Evolutionary conservation across 2,113 vertebrate species (phyloP).

Genomic region (Crotophaga sulcirostris): DNA sequence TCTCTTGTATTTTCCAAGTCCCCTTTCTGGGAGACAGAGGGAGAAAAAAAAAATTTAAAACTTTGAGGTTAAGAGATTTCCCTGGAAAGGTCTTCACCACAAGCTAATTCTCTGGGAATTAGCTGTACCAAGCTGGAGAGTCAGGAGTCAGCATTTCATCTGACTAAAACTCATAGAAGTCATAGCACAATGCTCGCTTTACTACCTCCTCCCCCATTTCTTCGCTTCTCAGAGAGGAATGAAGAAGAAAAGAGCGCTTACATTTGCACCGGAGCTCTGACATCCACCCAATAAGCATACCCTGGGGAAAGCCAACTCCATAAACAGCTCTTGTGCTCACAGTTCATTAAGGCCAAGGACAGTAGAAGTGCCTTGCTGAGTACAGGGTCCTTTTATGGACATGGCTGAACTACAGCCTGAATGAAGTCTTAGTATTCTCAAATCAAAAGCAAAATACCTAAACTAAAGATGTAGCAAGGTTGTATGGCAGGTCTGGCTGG

Average conservation of each 20-base stretch:
- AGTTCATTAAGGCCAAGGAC: background rate
- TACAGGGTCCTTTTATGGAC: background rate
- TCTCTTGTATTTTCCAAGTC: background rate
- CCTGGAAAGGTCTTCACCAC: background rate
- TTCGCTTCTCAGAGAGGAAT: background rate
- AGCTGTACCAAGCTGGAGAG: background rate
- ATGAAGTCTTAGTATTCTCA: background rate
- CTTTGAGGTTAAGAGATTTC: background rate
- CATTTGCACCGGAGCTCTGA: background rate
- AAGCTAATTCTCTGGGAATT: background rate
- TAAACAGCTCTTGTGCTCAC: background rate
- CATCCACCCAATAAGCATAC: background rate
- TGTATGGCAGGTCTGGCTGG: background rate
- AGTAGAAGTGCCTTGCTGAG: background rate
- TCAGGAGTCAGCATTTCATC: background rate
- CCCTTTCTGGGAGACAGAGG: background rate
- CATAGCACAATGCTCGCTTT: background rate
- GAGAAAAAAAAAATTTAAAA: background rate
- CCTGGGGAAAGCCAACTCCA: background rate
- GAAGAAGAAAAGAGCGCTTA: background rate
- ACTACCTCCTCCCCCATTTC: background rate
- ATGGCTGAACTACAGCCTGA: background rate
- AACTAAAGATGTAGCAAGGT: background rate
- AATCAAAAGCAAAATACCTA: background rate
- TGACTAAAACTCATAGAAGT: background rate